Percentiles rank a stretch among this genome's conserved stretches.
Conservation (phyloP, 1,140 invertebrate genomes). For the Agraylea sexmaculata region DNA sequence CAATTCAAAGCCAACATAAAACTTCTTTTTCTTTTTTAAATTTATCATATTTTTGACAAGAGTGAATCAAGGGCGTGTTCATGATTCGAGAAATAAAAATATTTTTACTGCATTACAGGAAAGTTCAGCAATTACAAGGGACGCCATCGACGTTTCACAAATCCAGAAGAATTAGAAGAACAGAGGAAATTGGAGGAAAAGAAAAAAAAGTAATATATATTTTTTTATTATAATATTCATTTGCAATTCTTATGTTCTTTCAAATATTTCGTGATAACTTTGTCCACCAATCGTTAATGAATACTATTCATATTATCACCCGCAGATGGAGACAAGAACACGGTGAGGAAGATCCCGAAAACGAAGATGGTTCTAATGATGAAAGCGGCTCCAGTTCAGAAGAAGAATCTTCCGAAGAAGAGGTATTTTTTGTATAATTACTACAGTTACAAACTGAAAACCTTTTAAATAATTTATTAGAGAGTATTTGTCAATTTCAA, state of each 20-base stretch:
- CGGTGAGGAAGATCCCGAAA: constrained; percentile 42
- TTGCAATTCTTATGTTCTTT: constrained; percentile 1
- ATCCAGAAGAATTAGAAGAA: constrained; percentile 81
- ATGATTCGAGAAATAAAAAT: no score
- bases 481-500: no score
- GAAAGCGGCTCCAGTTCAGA: constrained; percentile 42
- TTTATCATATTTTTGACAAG: no score
- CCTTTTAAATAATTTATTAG: no score
- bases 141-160: constrained; percentile 82
- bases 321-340: constrained; percentile 44
- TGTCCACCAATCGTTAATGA: background rate
- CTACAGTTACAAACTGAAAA: no score
- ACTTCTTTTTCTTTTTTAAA: no score
- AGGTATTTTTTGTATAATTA: no score
- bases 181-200: constrained; percentile 60
- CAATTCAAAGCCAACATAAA: no score
- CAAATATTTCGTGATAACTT: constrained; percentile 1
- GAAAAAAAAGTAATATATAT: constrained; percentile 32
- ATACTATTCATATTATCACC: constrained; percentile 20
- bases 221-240: no score
- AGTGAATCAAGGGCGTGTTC: no score
- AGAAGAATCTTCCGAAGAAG: constrained; percentile 49
- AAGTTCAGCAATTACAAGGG: constrained; percentile 89
- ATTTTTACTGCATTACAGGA: no score
- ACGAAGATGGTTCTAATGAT: constrained; percentile 44